A percentile compares a stretch with the other conserved stretches of the same genome.
Evolutionary conservation across 2,113 vertebrate species (phyloP).

Genomic region (Condylura cristata): DNA sequence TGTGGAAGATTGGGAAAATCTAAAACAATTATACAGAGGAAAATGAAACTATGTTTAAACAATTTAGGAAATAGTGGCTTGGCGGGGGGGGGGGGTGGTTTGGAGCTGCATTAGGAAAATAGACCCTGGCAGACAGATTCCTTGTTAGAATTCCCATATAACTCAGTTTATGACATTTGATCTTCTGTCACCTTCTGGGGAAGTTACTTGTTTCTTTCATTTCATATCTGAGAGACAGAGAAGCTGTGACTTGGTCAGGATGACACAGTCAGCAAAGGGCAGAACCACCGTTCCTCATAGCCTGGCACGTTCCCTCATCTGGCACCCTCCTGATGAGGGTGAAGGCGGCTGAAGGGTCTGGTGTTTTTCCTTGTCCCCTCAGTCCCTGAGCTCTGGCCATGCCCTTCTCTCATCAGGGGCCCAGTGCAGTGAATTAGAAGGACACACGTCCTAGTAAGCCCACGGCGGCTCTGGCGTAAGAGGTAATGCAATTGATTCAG

Average conservation of each 20-base stretch:
- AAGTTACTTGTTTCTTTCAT: constrained; percentile 33
- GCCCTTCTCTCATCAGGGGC: too few relatives aligned
- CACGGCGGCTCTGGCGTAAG: background rate
- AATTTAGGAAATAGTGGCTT: background rate
- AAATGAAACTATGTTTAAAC: background rate
- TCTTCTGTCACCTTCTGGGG: constrained; percentile 5
- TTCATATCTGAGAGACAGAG: constrained; percentile 20
- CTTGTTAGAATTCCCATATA: background rate
- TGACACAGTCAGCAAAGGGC: background rate
- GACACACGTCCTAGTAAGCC: background rate
- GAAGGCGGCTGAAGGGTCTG: background rate
- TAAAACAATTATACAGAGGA: background rate
- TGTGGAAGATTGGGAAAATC: background rate
- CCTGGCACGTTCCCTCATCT: accelerated
- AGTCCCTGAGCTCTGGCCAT: background rate
- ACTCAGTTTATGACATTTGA: background rate
- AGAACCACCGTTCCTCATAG: background rate
- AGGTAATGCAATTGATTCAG: constrained; percentile 57
- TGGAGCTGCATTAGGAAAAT: background rate
- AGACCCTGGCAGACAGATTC: background rate
- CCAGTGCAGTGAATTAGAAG: background rate
- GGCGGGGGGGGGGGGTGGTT: too few relatives aligned
- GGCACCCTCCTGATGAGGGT: accelerated
- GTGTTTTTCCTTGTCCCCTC: accelerated
- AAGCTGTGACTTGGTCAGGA: background rate